phyloP scores from a whole-genome alignment of 2,113 vertebrate genomes.

The Osmerus eperlanus region DNA sequence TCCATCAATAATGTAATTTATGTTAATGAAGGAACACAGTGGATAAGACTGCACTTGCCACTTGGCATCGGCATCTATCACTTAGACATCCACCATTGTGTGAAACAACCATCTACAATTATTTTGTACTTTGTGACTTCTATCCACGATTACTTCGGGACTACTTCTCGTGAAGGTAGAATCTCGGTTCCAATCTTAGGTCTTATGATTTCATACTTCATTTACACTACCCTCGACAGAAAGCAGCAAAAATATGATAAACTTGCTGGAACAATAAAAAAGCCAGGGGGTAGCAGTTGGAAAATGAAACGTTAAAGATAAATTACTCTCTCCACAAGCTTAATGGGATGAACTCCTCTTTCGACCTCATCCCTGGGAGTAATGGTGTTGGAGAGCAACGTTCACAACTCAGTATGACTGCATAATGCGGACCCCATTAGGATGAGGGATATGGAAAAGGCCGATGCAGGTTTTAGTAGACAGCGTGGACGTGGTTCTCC shows the following conservation, averaged over 20 bases:
- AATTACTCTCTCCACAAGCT: constrained; percentile 32
- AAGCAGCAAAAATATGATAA: constrained; percentile 19
- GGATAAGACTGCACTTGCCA: not conserved
- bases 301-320: constrained; percentile 29
- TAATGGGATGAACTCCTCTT: constrained; percentile 19
- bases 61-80: too few species aligned
- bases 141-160: not conserved
- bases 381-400: not conserved
- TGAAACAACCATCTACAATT: not conserved
- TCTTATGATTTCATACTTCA: constrained; percentile 43
- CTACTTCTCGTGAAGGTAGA: constrained; percentile 24
- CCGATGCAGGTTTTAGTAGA: too few species aligned
- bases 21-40: not conserved
- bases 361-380: not conserved
- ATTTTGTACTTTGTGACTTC: not conserved
- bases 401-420: too few species aligned
- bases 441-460: too few species aligned
- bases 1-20: not conserved
- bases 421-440: too few species aligned
- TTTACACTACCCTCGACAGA: constrained; percentile 25
- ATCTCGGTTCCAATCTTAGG: constrained; percentile 28
- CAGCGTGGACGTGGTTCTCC: too few species aligned
- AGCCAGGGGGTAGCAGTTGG: constrained; percentile 23
- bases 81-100: constrained; percentile 5
- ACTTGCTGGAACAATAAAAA: constrained; percentile 36